Evolutionary conservation across 2,888 invertebrate species (phyloP), one percentile per base, ranked within the genome.

Genomic region (Lacanobia oleracea): DNA sequence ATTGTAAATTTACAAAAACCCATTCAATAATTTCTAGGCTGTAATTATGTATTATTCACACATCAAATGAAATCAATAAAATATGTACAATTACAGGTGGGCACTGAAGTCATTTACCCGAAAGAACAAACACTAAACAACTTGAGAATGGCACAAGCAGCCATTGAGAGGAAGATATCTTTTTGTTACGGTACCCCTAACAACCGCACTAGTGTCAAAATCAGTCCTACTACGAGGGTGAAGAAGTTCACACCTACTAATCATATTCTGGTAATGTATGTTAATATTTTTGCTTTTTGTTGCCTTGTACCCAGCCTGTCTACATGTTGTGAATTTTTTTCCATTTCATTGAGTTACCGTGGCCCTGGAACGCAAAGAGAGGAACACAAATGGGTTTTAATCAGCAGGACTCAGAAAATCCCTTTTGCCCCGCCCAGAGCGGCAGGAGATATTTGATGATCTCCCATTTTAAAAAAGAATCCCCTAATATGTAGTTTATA

Each of bases 101-200:
- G 89, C 50, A 85, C 87, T 51, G 81, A 90, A 51, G 86, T 91
- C 53, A 83, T 84, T 23, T 95, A 93, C 72, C 93, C 94, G 0
- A 91, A 89, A 63, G 92, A 92, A 53, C 84, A 88, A 50, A 85
- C 91, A 3, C 80, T 95, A 4, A 92, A 86, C 68, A 93, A 91
- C 40, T 84, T 96, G 33, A 89, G 92, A 64, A 87, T 93, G 79
- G 94, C 95, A 0, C 91, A 91, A 75, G 90, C 88, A 10, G 94
- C 94, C 0, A 90, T 96, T 43, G 92, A 94, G 73, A 90, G 94
- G 54, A 96, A 96, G 79, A 91, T 96, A 5, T 86, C 86, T 59
- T 93, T 93, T 74, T 94, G 95, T 74, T 92, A 86, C 43, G 94
- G 93, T 2, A 67, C 88, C 3, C 45, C 87, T 27, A 84, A 86